Conservation (phyloP, 2,888 invertebrate genomes). For the Formica aserva region DNA sequence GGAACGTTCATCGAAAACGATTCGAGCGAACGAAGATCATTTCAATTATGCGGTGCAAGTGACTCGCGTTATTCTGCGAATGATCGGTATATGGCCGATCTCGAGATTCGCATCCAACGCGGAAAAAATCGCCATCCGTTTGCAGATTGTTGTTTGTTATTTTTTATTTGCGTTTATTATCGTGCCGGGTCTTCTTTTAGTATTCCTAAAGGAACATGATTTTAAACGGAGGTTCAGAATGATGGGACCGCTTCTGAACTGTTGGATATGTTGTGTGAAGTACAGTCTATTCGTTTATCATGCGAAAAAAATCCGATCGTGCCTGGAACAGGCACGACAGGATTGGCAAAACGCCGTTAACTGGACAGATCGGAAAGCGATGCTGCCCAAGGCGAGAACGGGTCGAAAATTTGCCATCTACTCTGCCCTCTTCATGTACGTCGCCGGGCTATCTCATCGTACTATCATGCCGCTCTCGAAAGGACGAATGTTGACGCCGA, state of each 20-base stretch:
- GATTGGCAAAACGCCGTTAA: constrained; percentile 68
- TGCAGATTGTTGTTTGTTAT: constrained; percentile 55
- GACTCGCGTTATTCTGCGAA: not conserved
- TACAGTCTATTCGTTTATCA: constrained; percentile 55
- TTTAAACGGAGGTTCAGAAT: constrained; percentile 66
- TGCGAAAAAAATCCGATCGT: constrained; percentile 1
- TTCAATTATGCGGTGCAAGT: constrained; percentile 28
- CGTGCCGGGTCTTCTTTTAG: constrained; percentile 66
- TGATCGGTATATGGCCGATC: constrained; percentile 69
- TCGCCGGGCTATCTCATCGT: constrained; percentile 70
- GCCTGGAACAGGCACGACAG: constrained; percentile 64
- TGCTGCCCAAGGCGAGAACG: constrained; percentile 74
- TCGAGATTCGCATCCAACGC: not conserved
- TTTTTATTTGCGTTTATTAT: constrained; percentile 65
- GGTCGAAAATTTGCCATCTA: constrained; percentile 70
- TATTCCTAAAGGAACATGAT: constrained; percentile 70
- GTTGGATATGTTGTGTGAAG: constrained; percentile 56
- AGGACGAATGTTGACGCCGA: constrained; percentile 57
- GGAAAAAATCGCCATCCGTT: constrained; percentile 2
- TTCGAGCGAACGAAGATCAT: not conserved
- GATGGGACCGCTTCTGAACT: constrained; percentile 71
- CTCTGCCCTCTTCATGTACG: constrained; percentile 74
- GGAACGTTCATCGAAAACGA: not conserved
- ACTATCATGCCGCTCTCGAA: constrained; percentile 72
- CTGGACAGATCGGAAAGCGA: constrained; percentile 69